Conservation (phyloP, 1,140 invertebrate genomes). For the Caenorhabditis remanei region DNA sequence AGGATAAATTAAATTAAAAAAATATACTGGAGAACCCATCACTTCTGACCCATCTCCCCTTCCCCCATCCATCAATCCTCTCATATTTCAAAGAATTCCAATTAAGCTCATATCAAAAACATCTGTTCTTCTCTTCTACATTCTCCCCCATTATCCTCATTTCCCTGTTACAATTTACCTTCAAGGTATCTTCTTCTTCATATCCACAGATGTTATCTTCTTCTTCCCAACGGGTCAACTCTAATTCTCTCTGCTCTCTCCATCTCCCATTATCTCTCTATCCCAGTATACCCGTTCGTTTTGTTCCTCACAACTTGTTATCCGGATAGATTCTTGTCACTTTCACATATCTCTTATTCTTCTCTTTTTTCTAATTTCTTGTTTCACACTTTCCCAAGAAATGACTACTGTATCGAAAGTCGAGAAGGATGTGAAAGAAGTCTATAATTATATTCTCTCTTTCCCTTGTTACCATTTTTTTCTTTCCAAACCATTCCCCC, state of each 20-base stretch:
- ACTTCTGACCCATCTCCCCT: too few species aligned
- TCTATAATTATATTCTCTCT: slow-evolving; percentile 44
- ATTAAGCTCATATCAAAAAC: not conserved
- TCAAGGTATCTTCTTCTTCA: not conserved
- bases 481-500: not conserved
- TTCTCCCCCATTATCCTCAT: not conserved
- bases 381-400: slow-evolving; percentile 4
- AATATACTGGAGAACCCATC: too few species aligned
- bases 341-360: not conserved
- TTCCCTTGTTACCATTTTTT: not conserved
- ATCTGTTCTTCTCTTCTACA: not conserved
- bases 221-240: slow-evolving; percentile 1
- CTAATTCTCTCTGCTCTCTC: not conserved
- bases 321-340: not conserved
- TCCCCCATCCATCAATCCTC: too few species aligned
- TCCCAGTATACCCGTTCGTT: not conserved
- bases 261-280: not conserved
- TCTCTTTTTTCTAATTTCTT: not conserved
- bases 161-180: slow-evolving; percentile 9
- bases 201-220: slow-evolving; percentile 38
- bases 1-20: too few species aligned
- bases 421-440: slow-evolving; percentile 12
- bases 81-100: too few species aligned
- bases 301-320: not conserved
- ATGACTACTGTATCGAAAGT: not conserved